Percentiles rank a stretch among this genome's conserved stretches.
Evolutionary conservation across 2,797 vertebrate genomes (phyloP).

Genomic region (Cyclura pinguis): DNA sequence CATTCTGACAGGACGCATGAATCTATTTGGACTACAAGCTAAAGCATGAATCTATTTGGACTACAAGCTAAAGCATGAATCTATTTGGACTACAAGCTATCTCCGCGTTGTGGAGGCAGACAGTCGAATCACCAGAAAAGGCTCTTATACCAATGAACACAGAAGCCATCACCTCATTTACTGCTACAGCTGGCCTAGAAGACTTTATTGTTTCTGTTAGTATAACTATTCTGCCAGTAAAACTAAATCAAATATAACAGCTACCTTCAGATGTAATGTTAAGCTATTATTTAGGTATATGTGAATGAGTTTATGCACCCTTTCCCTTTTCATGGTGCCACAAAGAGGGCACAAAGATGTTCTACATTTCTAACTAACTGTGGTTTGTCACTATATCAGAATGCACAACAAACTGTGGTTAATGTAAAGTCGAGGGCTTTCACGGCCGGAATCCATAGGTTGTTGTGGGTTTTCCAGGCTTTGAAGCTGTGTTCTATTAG

Average conservation of each 20-base stretch:
- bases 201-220: neutral
- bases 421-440: too few species aligned
- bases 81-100: neutral
- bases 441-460: too few species aligned
- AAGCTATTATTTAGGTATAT: neutral
- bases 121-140: neutral
- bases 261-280: neutral
- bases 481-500: too few species aligned
- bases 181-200: neutral
- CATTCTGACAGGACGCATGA: accelerated
- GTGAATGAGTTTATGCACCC: neutral
- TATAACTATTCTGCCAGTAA: neutral
- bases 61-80: neutral
- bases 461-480: too few species aligned
- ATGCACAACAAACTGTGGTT: too few species aligned
- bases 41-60: too few species aligned
- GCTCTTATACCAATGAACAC: neutral
- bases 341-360: too few species aligned
- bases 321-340: neutral
- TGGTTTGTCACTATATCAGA: too few species aligned
- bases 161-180: neutral
- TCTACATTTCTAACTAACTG: neutral
- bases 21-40: neutral
- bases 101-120: neutral
- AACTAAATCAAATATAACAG: neutral